Evolutionary conservation across 1,140 invertebrate genomes (phyloP).

Genomic region (Amyelois transitella): DNA sequence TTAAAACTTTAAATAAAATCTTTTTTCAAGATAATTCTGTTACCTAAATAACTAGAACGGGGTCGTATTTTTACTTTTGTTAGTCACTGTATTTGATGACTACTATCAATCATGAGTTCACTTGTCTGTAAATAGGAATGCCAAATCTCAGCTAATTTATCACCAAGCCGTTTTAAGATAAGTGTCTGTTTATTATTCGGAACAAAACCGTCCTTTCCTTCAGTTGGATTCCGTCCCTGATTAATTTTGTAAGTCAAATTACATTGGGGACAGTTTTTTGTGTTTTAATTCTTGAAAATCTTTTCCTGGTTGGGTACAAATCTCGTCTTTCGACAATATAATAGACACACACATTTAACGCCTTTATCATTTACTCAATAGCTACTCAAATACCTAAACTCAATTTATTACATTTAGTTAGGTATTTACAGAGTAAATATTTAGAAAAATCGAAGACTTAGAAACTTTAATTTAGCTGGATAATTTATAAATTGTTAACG

Average conservation of each 20-base stretch:
- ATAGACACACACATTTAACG: no score
- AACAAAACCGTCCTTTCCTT: constrained; percentile 29
- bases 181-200: constrained; percentile 34
- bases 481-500: no score
- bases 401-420: no score
- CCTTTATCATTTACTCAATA: no score
- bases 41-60: not conserved
- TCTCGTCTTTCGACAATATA: no score
- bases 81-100: constrained; percentile 6
- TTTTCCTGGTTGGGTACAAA: not conserved
- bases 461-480: no score
- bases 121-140: constrained; percentile 26
- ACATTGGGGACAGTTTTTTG: not conserved
- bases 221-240: constrained; percentile 32
- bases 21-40: no score
- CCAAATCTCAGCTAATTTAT: constrained; percentile 40
- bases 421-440: no score
- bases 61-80: not conserved
- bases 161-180: constrained; percentile 9
- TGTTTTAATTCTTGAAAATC: not conserved
- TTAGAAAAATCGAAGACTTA: no score
- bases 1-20: no score
- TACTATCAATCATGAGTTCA: constrained; percentile 27
- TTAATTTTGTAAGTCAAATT: constrained; percentile 52
- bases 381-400: no score